Base-by-base conservation (phyloP, 2,797 vertebrate genomes). In the Gouania willdenowi region DNA sequence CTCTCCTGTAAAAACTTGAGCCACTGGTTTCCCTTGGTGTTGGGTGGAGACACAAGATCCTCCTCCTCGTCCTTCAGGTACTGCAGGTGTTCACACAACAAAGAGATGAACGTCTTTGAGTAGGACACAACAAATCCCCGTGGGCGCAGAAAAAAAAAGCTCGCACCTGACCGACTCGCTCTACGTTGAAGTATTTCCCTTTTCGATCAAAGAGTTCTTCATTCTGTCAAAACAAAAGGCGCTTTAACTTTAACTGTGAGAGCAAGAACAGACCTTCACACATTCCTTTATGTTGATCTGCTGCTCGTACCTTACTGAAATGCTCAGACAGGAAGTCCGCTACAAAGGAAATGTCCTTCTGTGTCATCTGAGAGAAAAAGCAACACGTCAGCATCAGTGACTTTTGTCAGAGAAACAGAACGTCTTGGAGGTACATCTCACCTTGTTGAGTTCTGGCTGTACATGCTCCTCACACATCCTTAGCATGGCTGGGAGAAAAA, bases 1-100 rank as follows among this genome's bases (percentile, higher is more conserved):
- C 92, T 97, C 14, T 88, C 89, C 56, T 98, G 89, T 48, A 98
- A 82, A 41, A 98, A 98, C 60, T 79, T 92, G 50, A 96, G 91
- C 97, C 97, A 99, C 66, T 97, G 94, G 75, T 99, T 99, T 39
- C 93, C 95, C 11, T 94, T 91, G 3, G 89, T 94, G 71, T 93
- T 97, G 22, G 94, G 95, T 1, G 95, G 95, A 23, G 95, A 97
- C 27, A 98, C 90, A 0, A 99, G 89, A 44, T 94, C 93, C 29
- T 99, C 97, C 31, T 99, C 97, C 84, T 99, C 96, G 54, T 99
- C 97, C 80, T 98, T 99, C 49, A 99, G 86, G 70, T 98, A 98
- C 97, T 98, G 48, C 6, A 72, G 29, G 41, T 1, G 19, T 13
- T 9, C 20, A 60, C 5, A 9, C 20, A 8, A 38, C 26, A 29